These are phyloP conservation scores for Crocuta crocuta DNA, from an alignment of 2,113 vertebrate genomes.

Conservation along the genomic window DNA sequence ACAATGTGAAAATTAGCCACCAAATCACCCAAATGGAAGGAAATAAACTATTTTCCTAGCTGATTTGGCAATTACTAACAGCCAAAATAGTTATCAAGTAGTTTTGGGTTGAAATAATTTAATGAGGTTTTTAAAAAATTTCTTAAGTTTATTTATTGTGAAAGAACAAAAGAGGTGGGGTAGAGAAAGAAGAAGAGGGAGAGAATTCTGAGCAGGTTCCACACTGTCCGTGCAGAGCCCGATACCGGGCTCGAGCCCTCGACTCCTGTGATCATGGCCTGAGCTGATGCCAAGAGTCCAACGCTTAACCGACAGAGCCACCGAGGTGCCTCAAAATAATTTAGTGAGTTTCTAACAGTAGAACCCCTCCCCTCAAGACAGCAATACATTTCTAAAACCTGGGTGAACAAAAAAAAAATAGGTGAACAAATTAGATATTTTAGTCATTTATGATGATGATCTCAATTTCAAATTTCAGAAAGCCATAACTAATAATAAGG, in stretches of 20 bases:
- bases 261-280: no score
- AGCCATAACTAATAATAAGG: not conserved
- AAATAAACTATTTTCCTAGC: not conserved
- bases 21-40: not conserved
- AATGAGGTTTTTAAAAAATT: no score
- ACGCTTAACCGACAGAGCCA: no score
- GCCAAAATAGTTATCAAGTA: not conserved
- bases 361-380: not conserved
- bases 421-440: not conserved
- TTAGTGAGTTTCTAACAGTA: not conserved
- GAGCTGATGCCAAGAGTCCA: no score
- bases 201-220: no score
- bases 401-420: not conserved
- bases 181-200: no score
- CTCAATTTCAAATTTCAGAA: slow-evolving; percentile 9
- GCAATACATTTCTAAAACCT: not conserved
- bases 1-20: not conserved
- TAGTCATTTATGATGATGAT: not conserved
- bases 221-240: no score
- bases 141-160: not conserved
- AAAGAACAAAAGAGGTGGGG: no score
- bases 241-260: no score
- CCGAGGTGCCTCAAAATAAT: no score
- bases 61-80: not conserved
- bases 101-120: not conserved